Percentiles rank a stretch among this genome's conserved stretches.
Conservation (phyloP, 1,140 invertebrate genomes). For the Drusus annulatus region DNA sequence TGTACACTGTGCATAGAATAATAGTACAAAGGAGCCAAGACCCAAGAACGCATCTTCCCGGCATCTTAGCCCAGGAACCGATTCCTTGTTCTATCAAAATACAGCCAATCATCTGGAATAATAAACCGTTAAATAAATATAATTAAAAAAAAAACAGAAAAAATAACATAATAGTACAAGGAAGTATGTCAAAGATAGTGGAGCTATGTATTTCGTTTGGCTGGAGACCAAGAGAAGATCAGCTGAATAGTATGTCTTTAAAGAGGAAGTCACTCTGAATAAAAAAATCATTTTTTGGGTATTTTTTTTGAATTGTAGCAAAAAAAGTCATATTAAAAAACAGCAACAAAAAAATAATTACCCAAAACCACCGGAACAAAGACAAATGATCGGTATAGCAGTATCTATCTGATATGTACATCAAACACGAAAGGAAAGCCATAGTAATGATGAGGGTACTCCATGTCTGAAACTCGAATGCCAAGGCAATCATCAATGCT, state of each 20-base stretch:
- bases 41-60: slow-evolving; percentile 23
- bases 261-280: too few species aligned
- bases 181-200: too few species aligned
- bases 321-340: too few species aligned
- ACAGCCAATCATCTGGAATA: neutral
- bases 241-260: too few species aligned
- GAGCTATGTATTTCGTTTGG: too few species aligned
- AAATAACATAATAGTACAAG: too few species aligned
- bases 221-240: too few species aligned
- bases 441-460: neutral
- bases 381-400: neutral
- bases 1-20: slow-evolving; percentile 52
- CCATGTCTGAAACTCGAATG: slow-evolving; percentile 9
- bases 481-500: slow-evolving; percentile 8
- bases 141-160: too few species aligned
- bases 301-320: too few species aligned
- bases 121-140: too few species aligned
- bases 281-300: too few species aligned
- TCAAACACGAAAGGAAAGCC: neutral
- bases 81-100: slow-evolving; percentile 48
- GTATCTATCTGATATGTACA: neutral
- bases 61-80: neutral
- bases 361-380: slow-evolving; percentile 15
- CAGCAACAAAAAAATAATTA: neutral
- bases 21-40: slow-evolving; percentile 49